These are phyloP conservation scores for Chloromyia formosa DNA, from an alignment of 2,888 invertebrate genomes.

Conservation along the genomic window DNA sequence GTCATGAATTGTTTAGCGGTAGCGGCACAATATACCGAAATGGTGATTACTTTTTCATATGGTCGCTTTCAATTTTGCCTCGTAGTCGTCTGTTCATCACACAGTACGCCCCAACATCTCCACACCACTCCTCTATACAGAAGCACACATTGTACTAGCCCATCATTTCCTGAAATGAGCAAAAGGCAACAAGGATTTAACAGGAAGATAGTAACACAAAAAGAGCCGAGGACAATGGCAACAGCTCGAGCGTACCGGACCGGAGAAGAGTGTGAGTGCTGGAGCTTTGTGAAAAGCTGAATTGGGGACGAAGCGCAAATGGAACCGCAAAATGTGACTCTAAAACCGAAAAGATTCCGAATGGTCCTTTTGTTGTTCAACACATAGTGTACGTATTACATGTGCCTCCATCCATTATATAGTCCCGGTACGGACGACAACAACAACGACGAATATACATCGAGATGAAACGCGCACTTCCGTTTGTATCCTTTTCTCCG, in stretches of 20 bases:
- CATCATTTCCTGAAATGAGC: slow-evolving; percentile 20
- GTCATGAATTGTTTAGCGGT: slow-evolving; percentile 47
- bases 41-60: slow-evolving; percentile 34
- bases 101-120: neutral
- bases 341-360: slow-evolving; percentile 25
- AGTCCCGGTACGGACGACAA: too few species aligned
- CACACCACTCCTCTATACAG: neutral
- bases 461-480: slow-evolving; percentile 3
- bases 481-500: neutral
- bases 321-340: slow-evolving; percentile 41
- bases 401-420: neutral
- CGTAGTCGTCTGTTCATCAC: neutral
- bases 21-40: slow-evolving; percentile 4
- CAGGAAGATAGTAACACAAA: neutral
- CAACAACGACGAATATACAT: slow-evolving; percentile 4
- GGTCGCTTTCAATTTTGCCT: neutral
- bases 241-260: neutral
- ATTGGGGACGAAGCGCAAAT: neutral
- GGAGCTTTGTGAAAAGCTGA: neutral
- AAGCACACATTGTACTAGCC: slow-evolving; percentile 1
- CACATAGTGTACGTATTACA: neutral
- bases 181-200: slow-evolving; percentile 1
- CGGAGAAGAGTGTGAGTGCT: neutral
- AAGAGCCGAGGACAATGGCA: too few species aligned
- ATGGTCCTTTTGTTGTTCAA: slow-evolving; percentile 32